Percentiles rank a stretch among this genome's conserved stretches.
Conservation (phyloP, 2,113 vertebrate genomes). For the Muscicapa adusta region DNA sequence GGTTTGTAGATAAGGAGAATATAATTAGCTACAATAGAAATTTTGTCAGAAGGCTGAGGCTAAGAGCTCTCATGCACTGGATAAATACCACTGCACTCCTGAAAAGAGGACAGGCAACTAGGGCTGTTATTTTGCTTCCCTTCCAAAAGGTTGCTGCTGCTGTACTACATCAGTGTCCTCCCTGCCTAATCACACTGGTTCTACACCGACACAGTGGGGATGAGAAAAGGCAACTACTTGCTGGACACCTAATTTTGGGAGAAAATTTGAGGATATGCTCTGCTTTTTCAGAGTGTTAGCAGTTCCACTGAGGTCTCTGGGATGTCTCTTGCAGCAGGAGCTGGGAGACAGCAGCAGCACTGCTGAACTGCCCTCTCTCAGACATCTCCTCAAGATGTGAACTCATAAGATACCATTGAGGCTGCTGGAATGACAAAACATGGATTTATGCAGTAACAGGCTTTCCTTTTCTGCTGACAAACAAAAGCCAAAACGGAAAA, state of each 20-base stretch:
- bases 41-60: constrained; percentile 28
- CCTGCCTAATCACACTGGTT: background rate
- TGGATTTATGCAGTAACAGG: background rate
- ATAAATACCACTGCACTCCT: background rate
- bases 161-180: background rate
- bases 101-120: background rate
- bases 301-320: background rate
- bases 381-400: background rate
- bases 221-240: background rate
- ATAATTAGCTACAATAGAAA: constrained; percentile 32
- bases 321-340: background rate
- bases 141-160: background rate
- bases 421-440: background rate
- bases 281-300: background rate
- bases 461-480: background rate
- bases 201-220: rapidly evolving
- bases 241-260: background rate
- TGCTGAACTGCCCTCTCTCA: background rate
- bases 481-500: background rate
- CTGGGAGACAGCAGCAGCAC: background rate
- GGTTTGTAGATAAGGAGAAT: constrained; percentile 38
- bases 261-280: background rate
- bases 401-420: background rate
- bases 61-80: background rate
- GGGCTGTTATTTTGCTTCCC: background rate